phyloP scores from a whole-genome alignment of 1,140 invertebrate genomes.

The Camponotus vicinus region DNA sequence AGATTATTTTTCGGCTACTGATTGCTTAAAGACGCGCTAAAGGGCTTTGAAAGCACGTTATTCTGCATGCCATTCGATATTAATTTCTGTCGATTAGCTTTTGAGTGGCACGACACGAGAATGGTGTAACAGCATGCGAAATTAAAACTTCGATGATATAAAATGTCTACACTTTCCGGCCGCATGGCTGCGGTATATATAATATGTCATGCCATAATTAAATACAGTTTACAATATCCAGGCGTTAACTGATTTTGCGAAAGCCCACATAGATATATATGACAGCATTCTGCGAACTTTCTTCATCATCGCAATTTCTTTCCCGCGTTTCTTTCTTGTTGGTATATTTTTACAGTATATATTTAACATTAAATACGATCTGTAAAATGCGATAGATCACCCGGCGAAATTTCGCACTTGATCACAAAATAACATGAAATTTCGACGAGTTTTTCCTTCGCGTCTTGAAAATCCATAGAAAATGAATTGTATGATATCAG shows the following conservation, averaged over 20 bases:
- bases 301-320: neutral
- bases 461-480: neutral
- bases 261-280: neutral
- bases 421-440: conserved; percentile 1
- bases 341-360: neutral
- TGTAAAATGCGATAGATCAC: conserved; percentile 19
- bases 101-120: conserved; percentile 61
- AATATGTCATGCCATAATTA: conserved; percentile 38
- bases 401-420: neutral
- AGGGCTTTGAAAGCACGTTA: conserved; percentile 67
- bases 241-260: too few species aligned
- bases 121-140: conserved; percentile 49
- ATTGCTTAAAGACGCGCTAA: conserved; percentile 59
- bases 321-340: too few species aligned
- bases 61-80: conserved; percentile 43
- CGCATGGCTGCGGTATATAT: neutral
- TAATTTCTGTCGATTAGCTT: conserved; percentile 72
- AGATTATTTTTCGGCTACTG: conserved; percentile 10
- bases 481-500: conserved; percentile 35
- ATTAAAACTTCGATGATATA: conserved; percentile 66
- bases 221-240: conserved; percentile 57
- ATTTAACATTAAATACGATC: neutral
- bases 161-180: conserved; percentile 16
- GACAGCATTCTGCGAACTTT: neutral
- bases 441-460: neutral